Conservation (phyloP, 2,113 vertebrate genomes). For the Ceyx margarethae region DNA sequence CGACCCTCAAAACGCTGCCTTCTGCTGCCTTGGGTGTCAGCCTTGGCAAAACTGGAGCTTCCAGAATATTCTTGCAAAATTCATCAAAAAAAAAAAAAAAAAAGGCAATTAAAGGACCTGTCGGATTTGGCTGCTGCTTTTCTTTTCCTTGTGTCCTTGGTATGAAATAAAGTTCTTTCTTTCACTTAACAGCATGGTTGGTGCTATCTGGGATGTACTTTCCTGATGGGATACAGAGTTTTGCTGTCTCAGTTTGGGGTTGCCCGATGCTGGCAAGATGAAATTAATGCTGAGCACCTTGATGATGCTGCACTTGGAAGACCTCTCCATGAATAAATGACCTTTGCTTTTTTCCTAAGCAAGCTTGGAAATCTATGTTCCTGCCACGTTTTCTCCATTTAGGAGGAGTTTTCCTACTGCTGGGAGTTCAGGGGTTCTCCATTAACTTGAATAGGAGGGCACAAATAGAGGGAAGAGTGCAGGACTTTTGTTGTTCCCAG, state of each 20-base stretch:
- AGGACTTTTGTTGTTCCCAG: not conserved
- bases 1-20: constrained; percentile 36
- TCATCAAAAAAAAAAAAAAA: not conserved
- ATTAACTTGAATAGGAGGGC: not conserved
- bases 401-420: not conserved
- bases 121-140: not conserved
- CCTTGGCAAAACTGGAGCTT: constrained; percentile 28
- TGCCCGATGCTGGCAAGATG: not conserved
- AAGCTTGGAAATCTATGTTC: not conserved
- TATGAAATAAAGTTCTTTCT: not conserved
- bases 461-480: not conserved
- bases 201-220: not conserved
- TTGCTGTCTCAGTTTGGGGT: not conserved
- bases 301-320: not conserved
- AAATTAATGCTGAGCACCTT: not conserved
- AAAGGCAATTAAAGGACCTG: not conserved
- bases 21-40: constrained; percentile 27
- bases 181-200: not conserved
- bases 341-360: not conserved
- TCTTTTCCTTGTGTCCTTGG: not conserved
- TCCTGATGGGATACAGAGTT: not conserved
- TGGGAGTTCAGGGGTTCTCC: not conserved
- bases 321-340: not conserved
- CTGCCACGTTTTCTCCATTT: not conserved
- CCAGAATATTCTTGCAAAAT: constrained; percentile 36